Percentiles rank a stretch among this genome's conserved stretches.
phyloP scores from a whole-genome alignment of 2,888 invertebrate genomes.

The Keiferia lycopersicella region DNA sequence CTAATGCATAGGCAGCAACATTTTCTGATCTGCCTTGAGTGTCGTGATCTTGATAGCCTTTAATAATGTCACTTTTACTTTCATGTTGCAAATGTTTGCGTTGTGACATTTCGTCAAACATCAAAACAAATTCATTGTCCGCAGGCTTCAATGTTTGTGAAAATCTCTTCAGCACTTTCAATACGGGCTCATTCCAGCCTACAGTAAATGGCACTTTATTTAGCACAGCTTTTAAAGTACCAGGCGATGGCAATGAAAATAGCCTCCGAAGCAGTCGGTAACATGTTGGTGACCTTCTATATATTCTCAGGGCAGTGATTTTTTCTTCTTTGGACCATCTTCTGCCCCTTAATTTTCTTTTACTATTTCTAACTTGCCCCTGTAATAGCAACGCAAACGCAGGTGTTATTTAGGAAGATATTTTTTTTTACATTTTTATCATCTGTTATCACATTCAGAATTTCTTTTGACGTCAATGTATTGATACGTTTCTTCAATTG shows the following conservation, averaged over 20 bases:
- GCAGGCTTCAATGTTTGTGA: no score
- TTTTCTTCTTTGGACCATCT: constrained; percentile 23
- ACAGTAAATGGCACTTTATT: constrained; percentile 32
- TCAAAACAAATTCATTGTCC: background rate
- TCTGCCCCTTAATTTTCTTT: constrained; percentile 9
- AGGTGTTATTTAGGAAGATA: constrained; percentile 14
- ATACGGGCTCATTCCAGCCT: constrained; percentile 34
- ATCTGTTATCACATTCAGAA: background rate
- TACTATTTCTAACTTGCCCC: constrained; percentile 24
- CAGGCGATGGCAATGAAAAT: constrained; percentile 36
- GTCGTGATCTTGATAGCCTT: constrained; percentile 28
- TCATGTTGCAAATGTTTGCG: constrained; percentile 24
- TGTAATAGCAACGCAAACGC: constrained; percentile 19
- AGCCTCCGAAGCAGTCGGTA: constrained; percentile 37
- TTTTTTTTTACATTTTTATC: constrained; percentile 12
- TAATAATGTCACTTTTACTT: constrained; percentile 22
- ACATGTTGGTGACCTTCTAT: constrained; percentile 38
- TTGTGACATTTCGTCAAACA: constrained; percentile 30
- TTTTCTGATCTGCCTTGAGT: constrained; percentile 16
- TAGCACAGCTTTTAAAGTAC: constrained; percentile 27
- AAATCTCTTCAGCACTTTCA: constrained; percentile 31
- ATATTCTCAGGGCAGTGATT: constrained; percentile 29
- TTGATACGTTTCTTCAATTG: constrained; percentile 10
- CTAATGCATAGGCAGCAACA: constrained; percentile 28
- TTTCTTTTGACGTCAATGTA: background rate